These are phyloP conservation scores for Stegana nigrithorax DNA, from an alignment of 2,888 invertebrate genomes.

Conservation along the genomic window DNA sequence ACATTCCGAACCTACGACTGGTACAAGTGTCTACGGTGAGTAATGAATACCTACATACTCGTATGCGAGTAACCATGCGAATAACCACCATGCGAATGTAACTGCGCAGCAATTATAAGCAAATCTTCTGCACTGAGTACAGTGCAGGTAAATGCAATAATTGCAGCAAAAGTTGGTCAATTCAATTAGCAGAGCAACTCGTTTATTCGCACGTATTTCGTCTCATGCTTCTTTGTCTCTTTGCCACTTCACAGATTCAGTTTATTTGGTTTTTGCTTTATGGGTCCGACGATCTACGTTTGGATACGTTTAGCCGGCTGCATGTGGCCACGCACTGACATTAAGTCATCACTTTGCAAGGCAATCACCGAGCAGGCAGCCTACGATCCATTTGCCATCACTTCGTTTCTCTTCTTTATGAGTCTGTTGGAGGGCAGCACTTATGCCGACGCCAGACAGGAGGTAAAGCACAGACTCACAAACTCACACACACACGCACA, in stretches of 20 bases:
- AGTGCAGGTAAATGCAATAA: too few species aligned
- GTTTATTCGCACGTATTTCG: too few species aligned
- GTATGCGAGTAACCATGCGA: too few species aligned
- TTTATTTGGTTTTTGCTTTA: conserved; percentile 75
- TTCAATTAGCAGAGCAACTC: too few species aligned
- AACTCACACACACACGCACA: too few species aligned
- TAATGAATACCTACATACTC: too few species aligned
- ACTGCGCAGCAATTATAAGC: too few species aligned
- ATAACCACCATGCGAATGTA: too few species aligned
- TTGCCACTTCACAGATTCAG: conserved; percentile 70
- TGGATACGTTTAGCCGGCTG: conserved; percentile 75
- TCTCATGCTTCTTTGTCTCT: neutral
- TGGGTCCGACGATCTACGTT: conserved; percentile 76
- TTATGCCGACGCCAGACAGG: conserved; percentile 68
- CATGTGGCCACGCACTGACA: conserved; percentile 68
- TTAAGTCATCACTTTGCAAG: conserved; percentile 67
- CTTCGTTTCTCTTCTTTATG: conserved; percentile 73
- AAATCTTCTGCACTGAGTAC: too few species aligned
- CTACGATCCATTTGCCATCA: conserved; percentile 73
- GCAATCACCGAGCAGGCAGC: conserved; percentile 72
- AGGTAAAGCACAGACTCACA: conserved; percentile 67
- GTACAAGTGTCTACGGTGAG: conserved; percentile 71
- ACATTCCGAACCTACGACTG: conserved; percentile 71
- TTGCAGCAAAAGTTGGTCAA: too few species aligned
- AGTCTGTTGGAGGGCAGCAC: conserved; percentile 72